These are phyloP conservation scores for Theocolax elegans DNA, from an alignment of 1,140 invertebrate genomes.

Conservation along the genomic window DNA sequence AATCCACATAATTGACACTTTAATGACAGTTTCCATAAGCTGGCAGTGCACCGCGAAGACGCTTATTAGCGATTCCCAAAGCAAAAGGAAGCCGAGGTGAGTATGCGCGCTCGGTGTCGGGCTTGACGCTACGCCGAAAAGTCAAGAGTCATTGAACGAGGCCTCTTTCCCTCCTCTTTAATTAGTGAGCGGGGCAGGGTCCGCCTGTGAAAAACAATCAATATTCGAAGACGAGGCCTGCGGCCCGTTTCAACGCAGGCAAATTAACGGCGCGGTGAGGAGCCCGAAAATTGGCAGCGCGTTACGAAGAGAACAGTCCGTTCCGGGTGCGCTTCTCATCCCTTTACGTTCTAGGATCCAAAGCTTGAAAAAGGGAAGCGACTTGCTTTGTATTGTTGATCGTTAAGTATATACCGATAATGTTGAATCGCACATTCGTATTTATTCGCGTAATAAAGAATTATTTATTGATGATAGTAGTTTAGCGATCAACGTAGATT, in stretches of 20 bases:
- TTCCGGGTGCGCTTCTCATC: too few species aligned
- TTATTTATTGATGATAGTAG: too few species aligned
- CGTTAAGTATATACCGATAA: too few species aligned
- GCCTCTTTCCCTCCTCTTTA: too few species aligned
- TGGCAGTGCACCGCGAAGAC: background rate
- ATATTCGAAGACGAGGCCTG: background rate
- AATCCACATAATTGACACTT: conserved; percentile 54
- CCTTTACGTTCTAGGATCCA: too few species aligned
- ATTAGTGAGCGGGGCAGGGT: background rate
- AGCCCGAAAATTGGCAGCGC: conserved; percentile 17
- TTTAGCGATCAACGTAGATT: too few species aligned
- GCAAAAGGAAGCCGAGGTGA: background rate
- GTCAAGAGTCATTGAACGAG: conserved; percentile 12
- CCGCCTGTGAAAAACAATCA: conserved; percentile 27
- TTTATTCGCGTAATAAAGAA: too few species aligned
- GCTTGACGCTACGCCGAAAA: background rate
- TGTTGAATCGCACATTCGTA: too few species aligned
- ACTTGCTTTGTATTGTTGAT: too few species aligned
- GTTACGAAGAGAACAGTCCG: background rate
- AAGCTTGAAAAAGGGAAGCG: too few species aligned
- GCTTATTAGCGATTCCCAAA: conserved; percentile 9
- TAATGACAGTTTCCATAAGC: conserved; percentile 47
- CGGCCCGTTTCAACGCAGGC: background rate
- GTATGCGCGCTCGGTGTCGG: background rate
- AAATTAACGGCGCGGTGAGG: conserved; percentile 5